phyloP scores from a whole-genome alignment of 2,797 vertebrate genomes.

The Centroberyx gerrardi region DNA sequence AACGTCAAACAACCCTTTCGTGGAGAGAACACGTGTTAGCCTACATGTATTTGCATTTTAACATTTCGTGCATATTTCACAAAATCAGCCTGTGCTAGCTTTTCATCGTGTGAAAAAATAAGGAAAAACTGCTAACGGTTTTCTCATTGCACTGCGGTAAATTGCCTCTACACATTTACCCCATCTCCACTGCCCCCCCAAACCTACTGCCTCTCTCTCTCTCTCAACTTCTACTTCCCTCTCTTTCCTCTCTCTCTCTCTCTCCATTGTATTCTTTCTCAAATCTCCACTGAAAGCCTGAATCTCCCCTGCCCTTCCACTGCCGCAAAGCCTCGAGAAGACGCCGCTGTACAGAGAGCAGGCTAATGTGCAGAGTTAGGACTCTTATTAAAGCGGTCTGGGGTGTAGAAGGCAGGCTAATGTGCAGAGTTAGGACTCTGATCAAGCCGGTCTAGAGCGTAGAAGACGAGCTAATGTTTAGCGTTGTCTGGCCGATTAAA shows the following conservation, averaged over 20 bases:
- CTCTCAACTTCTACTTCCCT: background rate
- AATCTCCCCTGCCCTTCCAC: constrained; percentile 1
- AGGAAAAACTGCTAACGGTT: too few species aligned
- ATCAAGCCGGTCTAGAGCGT: constrained; percentile 67
- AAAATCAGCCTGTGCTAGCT: too few species aligned
- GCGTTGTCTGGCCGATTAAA: constrained; percentile 77
- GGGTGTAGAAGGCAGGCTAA: too few species aligned
- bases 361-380: constrained; percentile 32
- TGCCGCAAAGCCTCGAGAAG: constrained; percentile 5
- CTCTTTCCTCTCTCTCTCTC: constrained; percentile 2
- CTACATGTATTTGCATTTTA: too few species aligned
- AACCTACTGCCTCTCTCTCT: constrained; percentile 3
- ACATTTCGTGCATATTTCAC: too few species aligned
- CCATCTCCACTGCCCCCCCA: constrained; percentile 1
- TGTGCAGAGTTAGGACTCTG: constrained; percentile 44
- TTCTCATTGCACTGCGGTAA: too few species aligned
- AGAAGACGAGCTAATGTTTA: constrained; percentile 73
- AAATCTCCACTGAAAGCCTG: constrained; percentile 23
- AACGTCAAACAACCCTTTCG: too few species aligned
- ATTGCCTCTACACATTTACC: background rate
- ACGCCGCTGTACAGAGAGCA: constrained; percentile 41
- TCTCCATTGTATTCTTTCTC: background rate
- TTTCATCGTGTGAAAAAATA: too few species aligned
- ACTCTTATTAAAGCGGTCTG: too few species aligned
- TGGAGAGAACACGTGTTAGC: too few species aligned